These are phyloP conservation scores for Brachionus plicatilis DNA, from an alignment of 1,140 invertebrate genomes.

Conservation along the genomic window DNA sequence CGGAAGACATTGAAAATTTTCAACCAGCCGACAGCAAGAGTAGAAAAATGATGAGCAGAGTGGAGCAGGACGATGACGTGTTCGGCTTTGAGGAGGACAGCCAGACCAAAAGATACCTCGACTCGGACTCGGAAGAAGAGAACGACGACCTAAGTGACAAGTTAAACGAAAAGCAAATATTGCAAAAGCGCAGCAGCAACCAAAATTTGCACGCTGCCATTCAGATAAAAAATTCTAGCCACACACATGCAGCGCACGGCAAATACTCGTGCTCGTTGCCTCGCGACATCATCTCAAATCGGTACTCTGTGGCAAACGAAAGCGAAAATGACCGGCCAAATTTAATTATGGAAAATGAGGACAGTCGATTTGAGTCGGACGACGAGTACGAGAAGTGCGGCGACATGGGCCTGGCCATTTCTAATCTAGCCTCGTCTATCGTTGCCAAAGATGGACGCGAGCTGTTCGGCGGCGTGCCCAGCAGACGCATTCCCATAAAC, in stretches of 20 bases:
- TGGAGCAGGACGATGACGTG: neutral
- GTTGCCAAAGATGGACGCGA: slow-evolving; percentile 38
- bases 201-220: neutral
- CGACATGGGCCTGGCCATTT: neutral
- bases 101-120: neutral
- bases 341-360: neutral
- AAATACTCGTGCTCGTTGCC: slow-evolving; percentile 17
- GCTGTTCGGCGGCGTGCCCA: slow-evolving; percentile 14
- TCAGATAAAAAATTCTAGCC: neutral
- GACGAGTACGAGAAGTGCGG: slow-evolving; percentile 10
- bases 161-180: neutral
- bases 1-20: neutral
- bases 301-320: neutral
- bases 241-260: neutral
- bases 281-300: neutral
- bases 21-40: neutral
- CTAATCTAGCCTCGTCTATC: neutral
- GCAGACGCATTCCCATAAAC: slow-evolving; percentile 29
- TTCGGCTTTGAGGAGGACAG: neutral
- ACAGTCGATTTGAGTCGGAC: neutral
- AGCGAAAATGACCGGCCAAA: neutral
- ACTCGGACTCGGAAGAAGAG: neutral
- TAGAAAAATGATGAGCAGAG: neutral
- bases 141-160: neutral
- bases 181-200: neutral